Evolutionary conservation across 2,797 vertebrate genomes (phyloP), one percentile per base, ranked within the genome.

Genomic region (Syndactyla subalaris): DNA sequence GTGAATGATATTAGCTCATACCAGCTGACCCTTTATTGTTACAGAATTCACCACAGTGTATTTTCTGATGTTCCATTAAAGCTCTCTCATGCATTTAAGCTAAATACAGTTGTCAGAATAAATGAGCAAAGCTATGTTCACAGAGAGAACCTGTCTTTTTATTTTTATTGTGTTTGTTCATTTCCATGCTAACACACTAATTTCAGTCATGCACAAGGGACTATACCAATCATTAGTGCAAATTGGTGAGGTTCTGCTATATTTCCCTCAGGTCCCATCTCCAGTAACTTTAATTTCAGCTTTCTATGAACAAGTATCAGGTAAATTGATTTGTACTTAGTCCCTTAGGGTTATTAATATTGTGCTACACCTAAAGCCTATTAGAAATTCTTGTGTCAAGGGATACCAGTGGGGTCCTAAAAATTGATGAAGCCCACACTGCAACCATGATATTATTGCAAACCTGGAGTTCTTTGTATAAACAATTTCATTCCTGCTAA

Each of bases 281-380:
- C 62, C 54, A 3, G 38, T 96, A 95, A 96, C 95, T 96, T 97
- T 97, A 97, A 97, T 97, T 97, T 97, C 93, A 89, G 92, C 85
- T 96, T 95, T 91, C 95, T 95, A 82, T 93, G 95, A 95, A 88
- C 90, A 79, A 94, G 63, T 78, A 92, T 85, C 63, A 91, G 92
- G 93, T 94, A 97, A 96, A 97, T 95, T 97, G 96, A 97, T 96
- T 96, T 96, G 92, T 89, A 73, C 84, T 84, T 71, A 30, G 57
- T 96, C 95, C 93, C 96, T 51, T 76, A 93, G 94, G 95, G 67
- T 97, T 97, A 95, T 97, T 96, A 97, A 96, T 96, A 97, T 46
- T 95, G 81, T 94, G 90, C 83, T 94, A 95, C 58, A 93, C 80
- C 89, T 89, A 96, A 92, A 95, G 71, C 91, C 88, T 94, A 94